Base-by-base conservation (phyloP, 2,113 vertebrate genomes). In the Empidonax alnorum region DNA sequence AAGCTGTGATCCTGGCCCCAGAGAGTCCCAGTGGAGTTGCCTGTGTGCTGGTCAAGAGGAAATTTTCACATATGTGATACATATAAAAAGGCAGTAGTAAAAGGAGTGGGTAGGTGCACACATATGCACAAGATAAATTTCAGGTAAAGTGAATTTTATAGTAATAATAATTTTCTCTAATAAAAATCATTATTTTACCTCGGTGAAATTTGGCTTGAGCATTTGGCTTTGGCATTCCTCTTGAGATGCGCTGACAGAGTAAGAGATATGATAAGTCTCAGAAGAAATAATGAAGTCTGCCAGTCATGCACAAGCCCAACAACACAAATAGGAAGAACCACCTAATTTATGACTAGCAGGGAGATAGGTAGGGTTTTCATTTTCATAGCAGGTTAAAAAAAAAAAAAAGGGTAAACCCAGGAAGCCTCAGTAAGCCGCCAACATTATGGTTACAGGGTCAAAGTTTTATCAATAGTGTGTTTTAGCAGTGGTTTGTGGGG, bases 241-340 rank as follows among this genome's bases (percentile, higher is more conserved):
- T 77, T 92, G 66, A 89, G 71, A 96, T 94, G 63, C 65, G 42
- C 35, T 94, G 81, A 33, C 41, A 61, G 68, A 88, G 4, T 35
- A 61, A 75, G 71, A 84, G 49, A 62, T 66, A 82, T 73, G 77
- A 96, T 84, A 75, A 91, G 72, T 94, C 76, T 71, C 52, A 86
- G 53, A 41, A 87, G 77, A 79, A 87, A 82, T 94, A 91, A 89
- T 66, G 49, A 97, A 87, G 42, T 93, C 80, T 96, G 87, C 71
- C 59, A 93, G 94, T 96, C 87, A 95, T 96, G 96, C 89, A 95
- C 75, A 95, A 97, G 82, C 39, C 72, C 19, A 61, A 19, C 0
- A 1, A 63, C 25, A 41, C 19, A 56, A 50, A 28, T 52, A 89
- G 8, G 10, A 89, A 27, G 10, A 89, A 27, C 3, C 15, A 16